These are phyloP conservation scores for Hydriomena furcata DNA, from an alignment of 2,888 invertebrate genomes.

Conservation along the genomic window DNA sequence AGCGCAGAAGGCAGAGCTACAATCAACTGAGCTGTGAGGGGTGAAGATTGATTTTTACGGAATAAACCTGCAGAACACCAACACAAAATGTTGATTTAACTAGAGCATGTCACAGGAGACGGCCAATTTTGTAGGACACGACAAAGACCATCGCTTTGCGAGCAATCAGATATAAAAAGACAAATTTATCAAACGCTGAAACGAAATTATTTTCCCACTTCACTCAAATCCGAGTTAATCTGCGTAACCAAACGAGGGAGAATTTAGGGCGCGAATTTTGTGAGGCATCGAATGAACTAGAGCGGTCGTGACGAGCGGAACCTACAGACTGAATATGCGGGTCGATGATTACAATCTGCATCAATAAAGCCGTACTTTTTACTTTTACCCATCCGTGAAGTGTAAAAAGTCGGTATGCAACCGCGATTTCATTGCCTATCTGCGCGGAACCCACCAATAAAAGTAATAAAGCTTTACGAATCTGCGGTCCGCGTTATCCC, in stretches of 20 bases:
- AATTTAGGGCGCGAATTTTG: constrained; percentile 35
- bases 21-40: too few relatives aligned
- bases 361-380: constrained; percentile 30
- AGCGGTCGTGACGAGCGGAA: constrained; percentile 26
- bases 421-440: constrained; percentile 29
- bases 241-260: constrained; percentile 33
- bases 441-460: constrained; percentile 25
- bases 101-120: not conserved
- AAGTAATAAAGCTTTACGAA: constrained; percentile 33
- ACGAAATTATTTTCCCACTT: constrained; percentile 36
- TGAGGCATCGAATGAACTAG: constrained; percentile 31
- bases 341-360: constrained; percentile 33
- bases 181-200: constrained; percentile 32
- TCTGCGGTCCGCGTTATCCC: constrained; percentile 27
- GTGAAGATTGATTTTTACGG: too few relatives aligned
- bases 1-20: too few relatives aligned
- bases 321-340: constrained; percentile 26
- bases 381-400: constrained; percentile 14
- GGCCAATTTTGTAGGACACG: not conserved
- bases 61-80: too few relatives aligned
- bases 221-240: constrained; percentile 36
- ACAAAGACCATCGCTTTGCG: constrained; percentile 16
- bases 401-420: constrained; percentile 25
- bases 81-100: too few relatives aligned
- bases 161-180: constrained; percentile 23